phyloP scores from a whole-genome alignment of 2,797 vertebrate species.

The Aulostomus chinensis region DNA sequence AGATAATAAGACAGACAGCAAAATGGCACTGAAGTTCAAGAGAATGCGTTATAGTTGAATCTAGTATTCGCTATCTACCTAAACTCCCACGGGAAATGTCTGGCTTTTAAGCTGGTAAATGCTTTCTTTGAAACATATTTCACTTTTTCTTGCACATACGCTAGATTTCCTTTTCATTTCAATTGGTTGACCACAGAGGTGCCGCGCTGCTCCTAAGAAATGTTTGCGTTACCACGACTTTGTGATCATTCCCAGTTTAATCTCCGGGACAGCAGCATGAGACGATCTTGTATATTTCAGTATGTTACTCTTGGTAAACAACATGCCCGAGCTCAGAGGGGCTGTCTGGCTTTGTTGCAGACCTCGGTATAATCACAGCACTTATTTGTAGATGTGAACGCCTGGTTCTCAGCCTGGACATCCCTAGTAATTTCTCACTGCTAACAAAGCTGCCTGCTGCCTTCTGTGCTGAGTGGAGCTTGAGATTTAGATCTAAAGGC shows the following conservation, averaged over 20 bases:
- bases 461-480: constrained; percentile 60
- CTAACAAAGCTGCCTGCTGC: constrained; percentile 68
- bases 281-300: constrained; percentile 42
- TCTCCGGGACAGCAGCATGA: constrained; percentile 39
- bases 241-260: constrained; percentile 42
- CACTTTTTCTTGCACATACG: not conserved
- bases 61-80: too few relatives aligned
- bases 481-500: constrained; percentile 74
- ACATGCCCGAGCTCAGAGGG: constrained; percentile 43
- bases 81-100: too few relatives aligned
- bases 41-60: too few relatives aligned
- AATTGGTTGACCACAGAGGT: too few relatives aligned
- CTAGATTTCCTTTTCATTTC: too few relatives aligned
- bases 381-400: constrained; percentile 60
- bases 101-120: too few relatives aligned
- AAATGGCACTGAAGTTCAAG: constrained; percentile 1
- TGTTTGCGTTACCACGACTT: constrained; percentile 48
- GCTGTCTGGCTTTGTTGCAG: constrained; percentile 48
- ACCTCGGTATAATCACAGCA: constrained; percentile 70
- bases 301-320: constrained; percentile 51
- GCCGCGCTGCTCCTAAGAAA: constrained; percentile 21
- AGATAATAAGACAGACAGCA: not conserved
- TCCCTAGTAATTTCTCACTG: constrained; percentile 70
- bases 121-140: too few relatives aligned
- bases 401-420: constrained; percentile 63